Evolutionary conservation across 1,140 invertebrate species (phyloP).

Genomic region (Trypoxylus dichotomus): DNA sequence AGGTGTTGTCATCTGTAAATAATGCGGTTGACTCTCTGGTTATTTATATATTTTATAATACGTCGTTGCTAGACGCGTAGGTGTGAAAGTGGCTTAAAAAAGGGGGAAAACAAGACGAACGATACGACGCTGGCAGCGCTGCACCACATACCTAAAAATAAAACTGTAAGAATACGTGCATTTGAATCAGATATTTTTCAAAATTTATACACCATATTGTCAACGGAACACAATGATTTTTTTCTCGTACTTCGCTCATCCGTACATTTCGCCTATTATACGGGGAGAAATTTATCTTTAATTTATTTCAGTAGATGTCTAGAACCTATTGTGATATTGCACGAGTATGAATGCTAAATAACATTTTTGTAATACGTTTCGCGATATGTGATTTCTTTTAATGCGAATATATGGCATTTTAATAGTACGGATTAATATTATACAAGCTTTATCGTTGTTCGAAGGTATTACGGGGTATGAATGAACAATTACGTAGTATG

Average conservation of each 20-base stretch:
- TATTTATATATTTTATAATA: slow-evolving; percentile 34
- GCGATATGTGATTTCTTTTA: too few relatives aligned
- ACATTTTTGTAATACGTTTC: slow-evolving; percentile 18
- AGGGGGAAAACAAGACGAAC: slow-evolving; percentile 32
- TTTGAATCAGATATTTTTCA: slow-evolving; percentile 23
- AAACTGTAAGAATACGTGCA: background rate
- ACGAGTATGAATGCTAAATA: background rate
- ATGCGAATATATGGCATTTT: too few relatives aligned
- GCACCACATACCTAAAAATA: background rate
- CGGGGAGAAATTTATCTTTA: slow-evolving; percentile 1
- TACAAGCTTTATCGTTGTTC: too few relatives aligned
- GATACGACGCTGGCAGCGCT: background rate
- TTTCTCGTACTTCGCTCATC: slow-evolving; percentile 1
- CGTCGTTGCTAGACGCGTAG: slow-evolving; percentile 35
- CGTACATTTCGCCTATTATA: slow-evolving; percentile 16
- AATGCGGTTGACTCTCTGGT: slow-evolving; percentile 36
- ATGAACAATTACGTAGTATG: too few relatives aligned
- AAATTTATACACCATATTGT: slow-evolving; percentile 24
- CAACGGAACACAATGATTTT: background rate
- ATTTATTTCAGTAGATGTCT: background rate
- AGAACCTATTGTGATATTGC: background rate
- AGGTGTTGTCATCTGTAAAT: slow-evolving; percentile 37
- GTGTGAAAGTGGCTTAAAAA: slow-evolving; percentile 39
- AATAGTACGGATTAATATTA: too few relatives aligned
- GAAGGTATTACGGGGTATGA: too few relatives aligned